A percentile compares a stretch with the other conserved stretches of the same genome.
phyloP scores from a whole-genome alignment of 2,888 invertebrate species.

The Asteroscopus sphinx region DNA sequence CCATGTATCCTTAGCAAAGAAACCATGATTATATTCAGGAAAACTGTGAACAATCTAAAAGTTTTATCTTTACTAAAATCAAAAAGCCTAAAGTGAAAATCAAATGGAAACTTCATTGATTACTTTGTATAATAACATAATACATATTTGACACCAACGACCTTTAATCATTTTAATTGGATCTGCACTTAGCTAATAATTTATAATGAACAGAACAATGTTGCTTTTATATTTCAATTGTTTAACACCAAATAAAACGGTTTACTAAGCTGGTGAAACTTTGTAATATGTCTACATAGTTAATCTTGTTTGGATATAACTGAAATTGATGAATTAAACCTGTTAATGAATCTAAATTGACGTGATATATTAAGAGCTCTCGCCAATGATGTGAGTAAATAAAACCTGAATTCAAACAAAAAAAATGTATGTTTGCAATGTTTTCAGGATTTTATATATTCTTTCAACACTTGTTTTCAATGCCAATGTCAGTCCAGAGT shows the following conservation, averaged over 20 bases:
- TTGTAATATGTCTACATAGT: background rate
- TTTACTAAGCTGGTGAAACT: background rate
- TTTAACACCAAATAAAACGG: background rate
- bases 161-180: background rate
- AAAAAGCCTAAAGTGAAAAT: too few species aligned
- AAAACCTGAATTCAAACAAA: slow-evolving; percentile 2
- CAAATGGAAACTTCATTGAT: background rate
- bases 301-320: background rate
- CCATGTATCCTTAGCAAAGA: too few species aligned
- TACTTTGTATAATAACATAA: too few species aligned
- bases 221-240: background rate
- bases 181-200: background rate
- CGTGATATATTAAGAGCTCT: background rate
- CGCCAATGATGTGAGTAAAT: background rate
- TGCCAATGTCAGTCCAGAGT: too few species aligned
- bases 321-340: slow-evolving; percentile 2
- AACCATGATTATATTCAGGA: too few species aligned
- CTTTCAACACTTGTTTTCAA: too few species aligned
- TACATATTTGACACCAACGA: background rate
- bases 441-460: too few species aligned
- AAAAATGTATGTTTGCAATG: too few species aligned
- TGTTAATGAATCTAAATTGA: slow-evolving; percentile 5
- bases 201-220: background rate
- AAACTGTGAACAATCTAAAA: too few species aligned
- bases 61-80: too few species aligned